Conservation (phyloP, 1,140 invertebrate species). For the Euura saliciscinereae region DNA sequence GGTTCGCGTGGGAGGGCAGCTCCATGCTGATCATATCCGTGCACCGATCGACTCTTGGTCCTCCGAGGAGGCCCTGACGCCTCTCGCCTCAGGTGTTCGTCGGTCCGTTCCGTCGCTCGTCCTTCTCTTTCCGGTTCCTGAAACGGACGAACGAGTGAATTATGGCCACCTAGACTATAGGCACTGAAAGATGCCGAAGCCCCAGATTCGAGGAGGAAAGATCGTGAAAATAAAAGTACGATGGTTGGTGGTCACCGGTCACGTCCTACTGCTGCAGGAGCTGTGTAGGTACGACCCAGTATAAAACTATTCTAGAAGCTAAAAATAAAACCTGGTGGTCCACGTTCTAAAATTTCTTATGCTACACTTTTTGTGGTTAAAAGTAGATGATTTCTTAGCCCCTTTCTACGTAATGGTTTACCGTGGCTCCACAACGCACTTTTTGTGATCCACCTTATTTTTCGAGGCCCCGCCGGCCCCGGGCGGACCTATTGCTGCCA, state of each 20-base stretch:
- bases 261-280: too few species aligned
- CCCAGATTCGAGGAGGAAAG: too few species aligned
- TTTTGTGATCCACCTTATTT: conserved; percentile 11
- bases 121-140: too few species aligned
- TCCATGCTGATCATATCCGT: conserved; percentile 59
- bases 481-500: conserved; percentile 11
- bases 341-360: conserved; percentile 43
- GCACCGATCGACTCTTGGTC: conserved; percentile 37
- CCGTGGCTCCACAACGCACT: conserved; percentile 21
- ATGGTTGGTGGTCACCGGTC: too few species aligned
- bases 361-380: conserved; percentile 51
- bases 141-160: too few species aligned
- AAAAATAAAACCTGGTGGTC: conserved; percentile 45
- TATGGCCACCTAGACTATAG: too few species aligned
- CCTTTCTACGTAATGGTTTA: conserved; percentile 47
- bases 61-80: conserved; percentile 26
- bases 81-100: too few species aligned
- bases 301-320: not conserved
- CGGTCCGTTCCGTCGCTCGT: too few species aligned
- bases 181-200: too few species aligned
- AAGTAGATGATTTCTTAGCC: conserved; percentile 48
- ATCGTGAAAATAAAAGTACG: too few species aligned
- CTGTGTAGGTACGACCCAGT: too few species aligned
- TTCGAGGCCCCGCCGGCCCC: conserved; percentile 17
- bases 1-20: conserved; percentile 51